Conservation (phyloP, 2,888 invertebrate genomes). For the Teleiodes luculella region DNA sequence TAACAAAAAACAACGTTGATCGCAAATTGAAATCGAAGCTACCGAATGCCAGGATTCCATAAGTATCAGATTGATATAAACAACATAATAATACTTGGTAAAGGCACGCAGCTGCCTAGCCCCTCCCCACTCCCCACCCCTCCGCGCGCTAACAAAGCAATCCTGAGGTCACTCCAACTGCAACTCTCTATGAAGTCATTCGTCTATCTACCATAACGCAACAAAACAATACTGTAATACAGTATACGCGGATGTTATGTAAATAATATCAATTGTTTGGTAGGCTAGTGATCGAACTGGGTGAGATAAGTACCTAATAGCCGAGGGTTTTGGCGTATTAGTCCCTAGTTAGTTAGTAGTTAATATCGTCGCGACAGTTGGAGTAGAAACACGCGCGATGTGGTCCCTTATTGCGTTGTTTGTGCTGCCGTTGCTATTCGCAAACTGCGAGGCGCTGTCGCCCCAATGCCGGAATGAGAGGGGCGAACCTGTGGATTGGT, state of each 20-base stretch:
- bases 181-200: not conserved
- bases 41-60: not conserved
- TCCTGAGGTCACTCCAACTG: not conserved
- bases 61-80: not conserved
- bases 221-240: not conserved
- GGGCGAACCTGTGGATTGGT: slow-evolving; percentile 85
- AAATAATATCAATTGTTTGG: slow-evolving; percentile 60
- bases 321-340: slow-evolving; percentile 36
- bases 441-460: slow-evolving; percentile 44
- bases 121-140: too few species aligned
- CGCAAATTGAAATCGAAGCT: not conserved
- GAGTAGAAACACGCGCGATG: slow-evolving; percentile 46
- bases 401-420: slow-evolving; percentile 33
- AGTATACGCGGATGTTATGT: slow-evolving; percentile 37
- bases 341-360: slow-evolving; percentile 53
- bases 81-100: not conserved
- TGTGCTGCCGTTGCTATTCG: slow-evolving; percentile 41
- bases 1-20: not conserved
- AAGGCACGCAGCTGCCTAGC: not conserved
- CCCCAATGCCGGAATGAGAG: slow-evolving; percentile 80
- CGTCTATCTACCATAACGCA: not conserved
- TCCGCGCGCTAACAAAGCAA: not conserved
- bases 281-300: slow-evolving; percentile 39
- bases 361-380: slow-evolving; percentile 42
- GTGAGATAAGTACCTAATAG: slow-evolving; percentile 50